phyloP scores from a whole-genome alignment of 2,113 vertebrate genomes.

The Vidua chalybeata region DNA sequence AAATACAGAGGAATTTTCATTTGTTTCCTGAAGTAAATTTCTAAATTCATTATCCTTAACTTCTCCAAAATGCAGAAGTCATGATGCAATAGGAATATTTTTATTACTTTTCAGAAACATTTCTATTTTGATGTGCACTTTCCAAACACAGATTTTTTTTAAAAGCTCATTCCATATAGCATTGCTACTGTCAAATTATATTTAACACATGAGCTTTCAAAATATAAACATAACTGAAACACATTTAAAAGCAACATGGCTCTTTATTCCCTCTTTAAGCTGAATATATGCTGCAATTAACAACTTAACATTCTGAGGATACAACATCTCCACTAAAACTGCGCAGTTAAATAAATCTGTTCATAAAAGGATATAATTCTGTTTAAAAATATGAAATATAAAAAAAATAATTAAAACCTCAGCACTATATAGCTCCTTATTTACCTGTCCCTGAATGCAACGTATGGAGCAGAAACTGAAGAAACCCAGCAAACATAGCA shows the following conservation, averaged over 20 bases:
- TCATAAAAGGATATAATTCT: neutral
- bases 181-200: neutral
- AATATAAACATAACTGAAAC: slow-evolving; percentile 18
- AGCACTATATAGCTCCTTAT: slow-evolving; percentile 10
- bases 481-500: slow-evolving; percentile 77
- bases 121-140: neutral
- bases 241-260: slow-evolving; percentile 35
- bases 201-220: neutral
- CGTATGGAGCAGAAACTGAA: slow-evolving; percentile 74
- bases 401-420: neutral
- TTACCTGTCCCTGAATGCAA: slow-evolving; percentile 81
- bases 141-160: neutral
- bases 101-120: neutral
- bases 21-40: neutral
- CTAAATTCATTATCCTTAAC: neutral
- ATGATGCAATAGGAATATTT: neutral
- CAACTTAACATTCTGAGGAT: neutral
- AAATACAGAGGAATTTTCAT: neutral
- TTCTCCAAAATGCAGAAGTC: neutral
- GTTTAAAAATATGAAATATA: neutral
- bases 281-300: neutral
- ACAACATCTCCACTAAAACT: neutral
- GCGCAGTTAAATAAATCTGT: neutral
- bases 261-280: slow-evolving; percentile 15
- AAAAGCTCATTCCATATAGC: neutral